Evolutionary conservation across 2,113 vertebrate genomes (phyloP).

Genomic region (Ammodytes dubius): DNA sequence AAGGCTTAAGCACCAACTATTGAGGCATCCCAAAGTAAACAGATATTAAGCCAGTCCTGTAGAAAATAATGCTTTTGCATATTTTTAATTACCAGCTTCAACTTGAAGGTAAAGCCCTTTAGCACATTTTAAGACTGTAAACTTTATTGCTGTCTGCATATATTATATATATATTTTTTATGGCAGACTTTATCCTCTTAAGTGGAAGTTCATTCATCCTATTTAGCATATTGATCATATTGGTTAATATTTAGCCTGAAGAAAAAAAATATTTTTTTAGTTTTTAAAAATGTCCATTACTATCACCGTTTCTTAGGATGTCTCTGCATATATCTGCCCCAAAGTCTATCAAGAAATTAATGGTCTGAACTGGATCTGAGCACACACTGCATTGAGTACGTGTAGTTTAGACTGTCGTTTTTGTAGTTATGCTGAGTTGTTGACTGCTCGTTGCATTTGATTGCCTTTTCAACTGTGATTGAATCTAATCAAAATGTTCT

Average conservation of each 20-base stretch:
- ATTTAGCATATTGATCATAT: slow-evolving; percentile 16
- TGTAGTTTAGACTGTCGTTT: neutral
- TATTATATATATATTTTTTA: slow-evolving; percentile 25
- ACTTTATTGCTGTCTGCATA: slow-evolving; percentile 39
- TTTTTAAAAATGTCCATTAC: neutral
- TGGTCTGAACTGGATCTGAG: slow-evolving; percentile 4
- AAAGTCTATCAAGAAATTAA: neutral
- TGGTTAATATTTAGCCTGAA: neutral
- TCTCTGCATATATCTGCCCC: neutral
- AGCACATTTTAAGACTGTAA: slow-evolving; percentile 57
- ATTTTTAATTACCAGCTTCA: slow-evolving; percentile 49
- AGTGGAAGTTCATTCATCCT: slow-evolving; percentile 21
- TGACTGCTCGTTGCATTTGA: neutral
- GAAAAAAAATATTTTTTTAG: neutral
- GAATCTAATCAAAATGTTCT: neutral
- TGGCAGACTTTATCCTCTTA: slow-evolving; percentile 23
- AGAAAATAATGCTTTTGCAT: slow-evolving; percentile 35
- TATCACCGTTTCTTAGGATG: neutral
- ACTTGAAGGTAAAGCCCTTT: slow-evolving; percentile 39
- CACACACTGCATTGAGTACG: neutral
- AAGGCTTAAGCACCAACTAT: slow-evolving; percentile 21
- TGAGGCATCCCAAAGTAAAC: slow-evolving; percentile 32
- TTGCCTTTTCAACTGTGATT: neutral
- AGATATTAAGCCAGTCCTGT: slow-evolving; percentile 18
- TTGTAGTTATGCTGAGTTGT: neutral